phyloP scores from a whole-genome alignment of 1,140 invertebrate species.

The Drosophila tani region DNA sequence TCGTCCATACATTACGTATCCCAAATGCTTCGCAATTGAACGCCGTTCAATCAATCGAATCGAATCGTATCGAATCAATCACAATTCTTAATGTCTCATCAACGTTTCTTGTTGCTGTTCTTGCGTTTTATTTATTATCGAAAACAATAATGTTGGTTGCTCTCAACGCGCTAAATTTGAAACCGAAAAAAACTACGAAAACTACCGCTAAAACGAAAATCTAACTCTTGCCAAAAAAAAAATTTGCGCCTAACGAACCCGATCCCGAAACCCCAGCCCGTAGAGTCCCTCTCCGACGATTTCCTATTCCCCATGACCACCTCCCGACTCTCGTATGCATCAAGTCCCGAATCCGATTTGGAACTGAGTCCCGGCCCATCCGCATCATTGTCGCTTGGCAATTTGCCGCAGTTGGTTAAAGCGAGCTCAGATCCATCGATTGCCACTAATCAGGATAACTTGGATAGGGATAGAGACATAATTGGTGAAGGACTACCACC shows the following conservation, averaged over 20 bases:
- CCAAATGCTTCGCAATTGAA: slow-evolving; percentile 74
- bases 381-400: slow-evolving; percentile 86
- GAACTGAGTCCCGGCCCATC: slow-evolving; percentile 92
- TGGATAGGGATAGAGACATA: slow-evolving; percentile 87
- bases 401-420: slow-evolving; percentile 89
- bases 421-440: slow-evolving; percentile 94
- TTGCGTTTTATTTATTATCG: slow-evolving; percentile 54
- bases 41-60: slow-evolving; percentile 47
- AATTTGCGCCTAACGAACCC: slow-evolving; percentile 48
- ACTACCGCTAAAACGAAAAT: slow-evolving; percentile 35
- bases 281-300: slow-evolving; percentile 95
- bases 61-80: slow-evolving; percentile 51
- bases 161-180: slow-evolving; percentile 56
- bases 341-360: slow-evolving; percentile 97
- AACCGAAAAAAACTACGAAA: slow-evolving; percentile 14
- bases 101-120: slow-evolving; percentile 79
- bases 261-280: slow-evolving; percentile 86
- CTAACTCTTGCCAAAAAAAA: slow-evolving; percentile 42
- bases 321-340: slow-evolving; percentile 96
- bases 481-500: slow-evolving; percentile 88
- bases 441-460: slow-evolving; percentile 88
- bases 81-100: slow-evolving; percentile 67
- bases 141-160: slow-evolving; percentile 63
- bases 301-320: slow-evolving; percentile 99
- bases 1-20: slow-evolving; percentile 69